A percentile compares a stretch with the other conserved stretches of the same genome.
phyloP scores from a whole-genome alignment of 2,797 vertebrate genomes.

The Ceyx erithaca region DNA sequence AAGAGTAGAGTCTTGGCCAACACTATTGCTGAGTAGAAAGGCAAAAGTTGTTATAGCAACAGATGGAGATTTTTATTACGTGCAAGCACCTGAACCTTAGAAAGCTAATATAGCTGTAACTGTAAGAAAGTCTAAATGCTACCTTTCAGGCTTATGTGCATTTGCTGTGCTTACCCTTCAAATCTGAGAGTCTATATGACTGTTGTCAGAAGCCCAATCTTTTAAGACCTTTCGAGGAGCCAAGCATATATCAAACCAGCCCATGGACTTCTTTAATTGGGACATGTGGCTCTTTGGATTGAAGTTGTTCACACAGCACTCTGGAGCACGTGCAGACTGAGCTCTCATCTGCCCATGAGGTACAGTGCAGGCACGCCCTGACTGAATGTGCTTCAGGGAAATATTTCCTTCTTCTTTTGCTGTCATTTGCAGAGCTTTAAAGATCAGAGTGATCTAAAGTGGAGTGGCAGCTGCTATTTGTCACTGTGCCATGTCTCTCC shows the following conservation, averaged over 20 bases:
- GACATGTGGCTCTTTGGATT: fast-evolving
- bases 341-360: neutral
- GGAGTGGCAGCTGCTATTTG: neutral
- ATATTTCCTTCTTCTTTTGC: neutral
- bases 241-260: neutral
- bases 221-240: neutral
- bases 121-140: neutral
- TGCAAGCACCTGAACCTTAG: neutral
- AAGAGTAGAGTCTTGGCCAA: neutral
- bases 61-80: neutral
- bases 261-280: fast-evolving
- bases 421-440: neutral
- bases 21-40: neutral
- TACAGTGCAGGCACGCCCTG: neutral
- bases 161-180: neutral
- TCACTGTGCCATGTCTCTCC: neutral
- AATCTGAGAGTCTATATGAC: neutral
- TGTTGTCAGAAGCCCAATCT: fast-evolving
- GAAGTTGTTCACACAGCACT: neutral
- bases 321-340: fast-evolving
- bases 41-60: neutral
- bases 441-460: neutral
- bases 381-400: neutral
- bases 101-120: neutral
- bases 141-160: neutral